These are phyloP conservation scores for Blera fallax DNA, from an alignment of 2,888 invertebrate genomes.

Conservation along the genomic window DNA sequence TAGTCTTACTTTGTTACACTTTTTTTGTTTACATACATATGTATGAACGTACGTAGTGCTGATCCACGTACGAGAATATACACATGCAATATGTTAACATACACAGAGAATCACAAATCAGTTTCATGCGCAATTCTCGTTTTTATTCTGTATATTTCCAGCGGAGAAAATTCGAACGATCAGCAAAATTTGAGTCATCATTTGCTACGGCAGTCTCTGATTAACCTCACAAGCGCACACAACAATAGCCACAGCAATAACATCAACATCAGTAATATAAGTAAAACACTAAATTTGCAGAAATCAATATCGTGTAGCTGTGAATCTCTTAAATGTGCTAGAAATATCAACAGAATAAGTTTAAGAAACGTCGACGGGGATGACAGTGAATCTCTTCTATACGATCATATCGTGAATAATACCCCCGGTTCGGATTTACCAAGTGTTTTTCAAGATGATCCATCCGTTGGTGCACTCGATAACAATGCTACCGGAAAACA, in stretches of 20 bases:
- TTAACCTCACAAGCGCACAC: constrained; percentile 81
- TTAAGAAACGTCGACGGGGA: constrained; percentile 72
- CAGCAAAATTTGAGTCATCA: constrained; percentile 80
- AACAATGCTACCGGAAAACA: constrained; percentile 78
- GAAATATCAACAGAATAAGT: constrained; percentile 74
- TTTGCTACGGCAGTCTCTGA: constrained; percentile 81
- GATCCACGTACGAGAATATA: constrained; percentile 46
- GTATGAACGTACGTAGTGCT: constrained; percentile 22
- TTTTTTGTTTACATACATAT: constrained; percentile 54
- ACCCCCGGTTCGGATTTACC: constrained; percentile 72
- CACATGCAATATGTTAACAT: constrained; percentile 52
- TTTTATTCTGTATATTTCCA: constrained; percentile 76
- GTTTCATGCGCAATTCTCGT: constrained; percentile 75
- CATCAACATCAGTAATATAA: constrained; percentile 72
- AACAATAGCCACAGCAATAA: constrained; percentile 72
- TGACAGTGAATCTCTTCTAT: constrained; percentile 77
- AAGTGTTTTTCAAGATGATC: constrained; percentile 76
- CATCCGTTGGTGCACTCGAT: constrained; percentile 74
- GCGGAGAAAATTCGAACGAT: constrained; percentile 80
- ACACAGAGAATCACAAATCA: constrained; percentile 68
- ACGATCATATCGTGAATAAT: constrained; percentile 74
- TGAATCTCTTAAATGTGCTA: constrained; percentile 77
- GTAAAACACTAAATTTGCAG: constrained; percentile 74
- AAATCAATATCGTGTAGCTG: constrained; percentile 79
- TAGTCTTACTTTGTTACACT: constrained; percentile 57